Base-by-base conservation (phyloP, 1,140 invertebrate genomes). In the Trinorchestia longiramus region DNA sequence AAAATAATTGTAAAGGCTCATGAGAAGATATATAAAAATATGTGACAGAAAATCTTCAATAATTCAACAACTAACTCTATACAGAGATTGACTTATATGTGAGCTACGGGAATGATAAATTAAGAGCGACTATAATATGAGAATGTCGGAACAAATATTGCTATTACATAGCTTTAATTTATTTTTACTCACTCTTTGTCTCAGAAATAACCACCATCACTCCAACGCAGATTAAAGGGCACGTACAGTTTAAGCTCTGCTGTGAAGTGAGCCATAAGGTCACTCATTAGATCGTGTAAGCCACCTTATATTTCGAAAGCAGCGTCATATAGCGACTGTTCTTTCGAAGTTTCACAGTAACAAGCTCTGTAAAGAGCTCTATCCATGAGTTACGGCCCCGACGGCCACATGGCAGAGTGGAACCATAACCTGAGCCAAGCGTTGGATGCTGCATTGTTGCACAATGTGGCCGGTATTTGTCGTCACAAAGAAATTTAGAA, bases 351-450 rank as follows among this genome's bases (percentile, higher is more conserved):
- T 94, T 45, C 4, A 40, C 92, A 17, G 92, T 47, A 45, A 94
- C 92, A 94, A 45, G 3, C 40, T 8, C 92, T 43, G 40, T 40
- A 94, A 94, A 47, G 92, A 94, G 43, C 92, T 45, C 40, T 90
- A 45, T n/a, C 40, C 44, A 94, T 43, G 8, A 94, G 92, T 94
- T 94, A 94, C 92, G 40, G n/a, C 44, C 8, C 92, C 92, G 47
- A 47, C 43, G 8, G 90, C 40, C 0, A 47, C 28, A 94, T 47
- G 40, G 15, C 43, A 40, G 43, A 36, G 3, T 11, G 62, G 36
- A 36, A 3, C 62, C 28, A 3, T 28, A 36, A 53, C 15, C 62
- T 36, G 62, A 15, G 36, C 11, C 1, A 11, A 77, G 62, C 62
- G 8, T 77, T 77, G 62, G 11, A 15, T 11, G 1, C 8, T 36